These are phyloP conservation scores for Latrodectus geometricus DNA, from an alignment of 1,140 invertebrate genomes.

Conservation along the genomic window DNA sequence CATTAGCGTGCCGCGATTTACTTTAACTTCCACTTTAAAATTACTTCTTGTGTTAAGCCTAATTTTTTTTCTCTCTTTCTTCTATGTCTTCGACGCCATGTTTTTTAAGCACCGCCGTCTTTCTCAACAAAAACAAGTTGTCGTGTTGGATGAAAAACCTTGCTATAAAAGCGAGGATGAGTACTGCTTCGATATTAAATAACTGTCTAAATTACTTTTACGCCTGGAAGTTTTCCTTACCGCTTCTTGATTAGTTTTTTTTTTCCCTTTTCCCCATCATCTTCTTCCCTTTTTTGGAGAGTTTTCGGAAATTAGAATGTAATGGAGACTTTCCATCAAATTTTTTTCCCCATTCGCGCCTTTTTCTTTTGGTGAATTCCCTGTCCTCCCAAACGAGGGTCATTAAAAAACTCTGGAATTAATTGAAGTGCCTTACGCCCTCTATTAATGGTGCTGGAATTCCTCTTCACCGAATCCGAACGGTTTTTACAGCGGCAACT, in stretches of 20 bases:
- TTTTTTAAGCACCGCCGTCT: slow-evolving; percentile 51
- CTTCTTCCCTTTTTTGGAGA: slow-evolving; percentile 1
- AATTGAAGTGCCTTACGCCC: slow-evolving; percentile 55
- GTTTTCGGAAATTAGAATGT: slow-evolving; percentile 59
- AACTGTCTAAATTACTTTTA: slow-evolving; percentile 61
- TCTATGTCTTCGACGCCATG: slow-evolving; percentile 11
- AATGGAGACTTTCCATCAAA: slow-evolving; percentile 60
- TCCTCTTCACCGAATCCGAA: slow-evolving; percentile 40
- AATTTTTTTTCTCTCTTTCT: slow-evolving; percentile 16
- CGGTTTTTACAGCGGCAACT: slow-evolving; percentile 53
- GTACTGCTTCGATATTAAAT: slow-evolving; percentile 60
- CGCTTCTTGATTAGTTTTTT: slow-evolving; percentile 49
- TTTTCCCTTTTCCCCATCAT: background rate
- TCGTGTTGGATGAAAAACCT: slow-evolving; percentile 49
- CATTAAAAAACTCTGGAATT: slow-evolving; percentile 59
- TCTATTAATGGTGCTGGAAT: slow-evolving; percentile 50
- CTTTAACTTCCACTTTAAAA: slow-evolving; percentile 61
- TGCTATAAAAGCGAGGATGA: slow-evolving; percentile 51
- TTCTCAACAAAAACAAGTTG: slow-evolving; percentile 53
- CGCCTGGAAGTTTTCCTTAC: slow-evolving; percentile 51
- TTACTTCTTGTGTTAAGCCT: slow-evolving; percentile 18
- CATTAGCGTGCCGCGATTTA: slow-evolving; percentile 50
- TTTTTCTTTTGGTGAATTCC: slow-evolving; percentile 24
- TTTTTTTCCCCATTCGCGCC: slow-evolving; percentile 19
- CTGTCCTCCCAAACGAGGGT: slow-evolving; percentile 43